Evolutionary conservation across 1,140 invertebrate species (phyloP), one percentile per base, ranked within the genome.

Genomic region (Sitophilus oryzae): DNA sequence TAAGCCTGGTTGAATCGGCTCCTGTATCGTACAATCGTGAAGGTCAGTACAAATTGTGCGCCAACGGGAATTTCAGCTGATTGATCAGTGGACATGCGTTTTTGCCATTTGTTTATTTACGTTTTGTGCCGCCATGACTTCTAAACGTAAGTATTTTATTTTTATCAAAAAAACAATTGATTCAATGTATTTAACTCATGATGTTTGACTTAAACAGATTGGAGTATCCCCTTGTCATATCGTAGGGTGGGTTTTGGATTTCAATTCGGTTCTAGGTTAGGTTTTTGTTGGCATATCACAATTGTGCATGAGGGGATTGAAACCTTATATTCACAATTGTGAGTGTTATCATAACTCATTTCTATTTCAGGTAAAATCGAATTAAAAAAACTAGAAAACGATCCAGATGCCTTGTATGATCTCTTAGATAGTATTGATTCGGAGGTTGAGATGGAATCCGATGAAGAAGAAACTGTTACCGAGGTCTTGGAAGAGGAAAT

Each of bases 341-440:
- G 5, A 5, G 5, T 11, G 25, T 6, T 34, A 11, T 34, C 11
- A 34, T 34, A 34, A 11, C 11, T 34, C 11, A 34, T 34, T 34
- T 34, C 11, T 34, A 34, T 34, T 34, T 34, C 11, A 34, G 25
- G 25, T 6, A 34, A 34, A 5, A 34, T 34, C 11, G n/a, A n/a
- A n/a, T n/a, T n/a, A n/a, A n/a, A 34, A 6, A 5, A 11, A 34
- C 37, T 40, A 40, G 4, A 40, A 40, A 40, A 15, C 5, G 16
- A 40, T 40, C 37, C 37, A 40, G n/a, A n/a, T n/a, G n/a, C n/a
- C n/a, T n/a, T 40, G 5, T 40, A 40, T 40, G 37, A 40, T 10
- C 5, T 40, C 16, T 40, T 40, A 40, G 37, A 40, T 40, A 16
- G 15, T 6, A 10, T 40, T 14, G 37, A 6, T 40, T 40, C 37